Evolutionary conservation across 2,888 invertebrate genomes (phyloP).

Genomic region (Pammene fasciana): DNA sequence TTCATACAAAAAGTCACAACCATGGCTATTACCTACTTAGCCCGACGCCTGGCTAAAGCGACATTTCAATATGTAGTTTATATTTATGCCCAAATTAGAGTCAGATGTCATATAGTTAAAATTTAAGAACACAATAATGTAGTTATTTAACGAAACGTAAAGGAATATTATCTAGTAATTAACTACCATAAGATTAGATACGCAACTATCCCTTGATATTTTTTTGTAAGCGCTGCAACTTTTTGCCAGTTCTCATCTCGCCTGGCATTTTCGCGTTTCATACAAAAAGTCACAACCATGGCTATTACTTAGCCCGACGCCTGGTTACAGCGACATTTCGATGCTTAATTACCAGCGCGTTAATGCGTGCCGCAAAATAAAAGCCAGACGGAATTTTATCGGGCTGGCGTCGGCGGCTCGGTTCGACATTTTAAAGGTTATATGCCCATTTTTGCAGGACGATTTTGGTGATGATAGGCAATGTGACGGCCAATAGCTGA

Average conservation of each 20-base stretch:
- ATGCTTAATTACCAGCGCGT: conserved; percentile 73
- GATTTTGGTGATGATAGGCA: no score
- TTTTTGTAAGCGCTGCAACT: neutral
- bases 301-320: conserved; percentile 70
- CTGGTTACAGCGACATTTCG: conserved; percentile 67
- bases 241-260: conserved; percentile 14
- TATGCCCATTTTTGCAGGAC: neutral
- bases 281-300: conserved; percentile 45
- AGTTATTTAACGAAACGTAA: no score
- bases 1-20: conserved; percentile 42
- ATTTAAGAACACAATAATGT: no score
- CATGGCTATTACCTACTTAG: conserved; percentile 68
- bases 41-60: conserved; percentile 64
- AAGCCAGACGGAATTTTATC: conserved; percentile 69
- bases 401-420: conserved; percentile 47
- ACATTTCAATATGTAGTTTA: conserved; percentile 77
- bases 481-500: no score
- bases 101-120: no score
- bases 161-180: no score
- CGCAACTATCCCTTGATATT: no score
- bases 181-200: no score
- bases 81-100: no score
- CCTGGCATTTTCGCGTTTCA: conserved; percentile 14
- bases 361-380: conserved; percentile 70
- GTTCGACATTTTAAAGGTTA: conserved; percentile 36